Conservation (phyloP, 2,113 vertebrate species). For the Irena cyanogastra region DNA sequence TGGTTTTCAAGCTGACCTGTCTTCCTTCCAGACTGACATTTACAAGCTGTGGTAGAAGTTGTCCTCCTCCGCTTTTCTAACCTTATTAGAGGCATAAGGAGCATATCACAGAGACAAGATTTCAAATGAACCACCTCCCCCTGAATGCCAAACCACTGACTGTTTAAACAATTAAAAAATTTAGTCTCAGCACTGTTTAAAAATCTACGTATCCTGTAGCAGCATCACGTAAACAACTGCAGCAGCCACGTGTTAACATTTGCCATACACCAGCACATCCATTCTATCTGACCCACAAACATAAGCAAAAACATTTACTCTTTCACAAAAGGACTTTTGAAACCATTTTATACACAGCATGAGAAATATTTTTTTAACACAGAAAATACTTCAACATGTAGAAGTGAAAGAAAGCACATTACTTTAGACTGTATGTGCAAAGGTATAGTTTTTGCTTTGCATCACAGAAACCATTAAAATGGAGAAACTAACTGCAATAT, state of each 20-base stretch:
- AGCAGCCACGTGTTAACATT: not conserved
- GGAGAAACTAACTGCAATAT: not conserved
- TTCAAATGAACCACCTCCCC: conserved; percentile 51
- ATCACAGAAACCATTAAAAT: not conserved
- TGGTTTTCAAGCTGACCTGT: conserved; percentile 9
- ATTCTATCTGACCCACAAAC: not conserved
- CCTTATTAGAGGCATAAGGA: conserved; percentile 54
- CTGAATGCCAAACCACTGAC: conserved; percentile 47
- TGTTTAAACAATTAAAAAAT: conserved; percentile 38
- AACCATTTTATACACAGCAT: not conserved
- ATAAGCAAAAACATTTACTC: not conserved
- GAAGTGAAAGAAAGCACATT: not conserved
- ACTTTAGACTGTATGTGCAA: not conserved
- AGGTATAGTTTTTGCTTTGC: not conserved
- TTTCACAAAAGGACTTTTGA: not conserved
- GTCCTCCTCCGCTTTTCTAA: conserved; percentile 46
- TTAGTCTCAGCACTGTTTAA: not conserved
- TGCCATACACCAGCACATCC: not conserved
- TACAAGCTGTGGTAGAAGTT: conserved; percentile 57
- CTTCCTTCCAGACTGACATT: conserved; percentile 60
- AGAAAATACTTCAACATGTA: not conserved
- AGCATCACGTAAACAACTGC: not conserved
- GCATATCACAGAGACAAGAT: conserved; percentile 48
- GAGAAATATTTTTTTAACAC: not conserved
- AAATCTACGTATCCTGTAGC: not conserved